A percentile compares a stretch with the other conserved stretches of the same genome.
Conservation (phyloP, 2,113 vertebrate species). For the Vidua macroura region DNA sequence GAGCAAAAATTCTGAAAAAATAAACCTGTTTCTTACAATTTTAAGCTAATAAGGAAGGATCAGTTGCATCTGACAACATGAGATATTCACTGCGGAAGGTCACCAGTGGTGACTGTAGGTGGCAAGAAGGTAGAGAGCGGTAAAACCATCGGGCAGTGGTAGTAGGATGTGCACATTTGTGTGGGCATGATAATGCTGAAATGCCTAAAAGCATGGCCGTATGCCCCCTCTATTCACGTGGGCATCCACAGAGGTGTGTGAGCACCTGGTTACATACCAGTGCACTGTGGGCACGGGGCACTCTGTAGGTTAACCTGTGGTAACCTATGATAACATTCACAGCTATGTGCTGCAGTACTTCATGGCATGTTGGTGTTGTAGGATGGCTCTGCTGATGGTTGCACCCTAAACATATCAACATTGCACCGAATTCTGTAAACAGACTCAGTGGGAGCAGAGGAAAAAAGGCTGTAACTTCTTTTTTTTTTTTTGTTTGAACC, state of each 20-base stretch:
- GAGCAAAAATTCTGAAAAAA: not conserved
- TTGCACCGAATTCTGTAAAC: not conserved
- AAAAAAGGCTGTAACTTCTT: rapidly evolving
- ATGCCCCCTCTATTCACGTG: rapidly evolving
- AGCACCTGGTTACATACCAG: rapidly evolving
- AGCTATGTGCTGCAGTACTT: not conserved
- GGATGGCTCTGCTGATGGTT: not conserved
- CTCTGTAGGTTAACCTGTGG: not conserved
- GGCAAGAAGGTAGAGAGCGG: not conserved
- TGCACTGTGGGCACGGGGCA: not conserved
- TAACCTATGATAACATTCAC: not conserved
- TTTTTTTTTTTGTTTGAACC: not conserved
- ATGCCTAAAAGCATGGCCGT: rapidly evolving
- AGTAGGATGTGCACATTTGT: not conserved
- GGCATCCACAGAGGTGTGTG: too few relatives aligned
- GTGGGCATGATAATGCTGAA: not conserved
- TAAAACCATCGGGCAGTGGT: not conserved
- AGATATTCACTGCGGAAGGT: not conserved
- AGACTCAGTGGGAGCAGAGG: not conserved
- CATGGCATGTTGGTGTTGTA: too few relatives aligned
- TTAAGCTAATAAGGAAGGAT: not conserved
- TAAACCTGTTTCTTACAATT: not conserved
- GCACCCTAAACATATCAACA: not conserved
- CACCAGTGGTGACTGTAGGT: not conserved
- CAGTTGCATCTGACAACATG: rapidly evolving